Conservation (phyloP, 2,888 invertebrate genomes). For the Chrysolina americana region DNA sequence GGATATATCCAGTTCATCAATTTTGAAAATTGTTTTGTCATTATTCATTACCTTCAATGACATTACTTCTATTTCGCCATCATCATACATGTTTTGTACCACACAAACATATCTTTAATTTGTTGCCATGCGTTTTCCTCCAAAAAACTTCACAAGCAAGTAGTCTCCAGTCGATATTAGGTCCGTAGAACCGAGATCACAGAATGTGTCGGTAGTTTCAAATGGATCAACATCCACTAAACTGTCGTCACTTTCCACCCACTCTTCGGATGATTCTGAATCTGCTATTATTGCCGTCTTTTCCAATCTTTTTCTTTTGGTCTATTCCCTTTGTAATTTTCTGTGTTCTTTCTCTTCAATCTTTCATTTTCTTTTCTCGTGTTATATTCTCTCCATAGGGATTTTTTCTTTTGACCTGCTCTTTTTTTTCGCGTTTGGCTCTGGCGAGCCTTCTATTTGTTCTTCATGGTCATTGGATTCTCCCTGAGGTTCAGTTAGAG, state of each 20-base stretch:
- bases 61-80: conserved; percentile 28
- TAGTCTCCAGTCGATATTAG: conserved; percentile 24
- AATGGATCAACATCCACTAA: conserved; percentile 28
- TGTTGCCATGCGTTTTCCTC: conserved; percentile 21
- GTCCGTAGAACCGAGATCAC: conserved; percentile 18
- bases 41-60: conserved; percentile 26
- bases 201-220: conserved; percentile 17
- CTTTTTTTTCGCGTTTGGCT: conserved; percentile 13
- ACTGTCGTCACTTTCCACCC: conserved; percentile 27
- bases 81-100: conserved; percentile 18
- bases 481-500: not conserved
- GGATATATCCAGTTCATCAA: no score
- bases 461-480: not conserved
- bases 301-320: not conserved
- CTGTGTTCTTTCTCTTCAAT: conserved; percentile 23
- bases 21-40: conserved; percentile 11
- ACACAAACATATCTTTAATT: conserved; percentile 30
- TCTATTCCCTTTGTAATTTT: conserved; percentile 8
- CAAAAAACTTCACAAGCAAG: conserved; percentile 31
- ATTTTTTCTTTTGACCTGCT: conserved; percentile 27
- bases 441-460: not conserved
- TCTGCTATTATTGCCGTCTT: not conserved
- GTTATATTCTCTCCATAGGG: conserved; percentile 26
- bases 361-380: conserved; percentile 23
- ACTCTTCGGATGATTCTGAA: conserved; percentile 24